A percentile compares a stretch with the other conserved stretches of the same genome.
These are phyloP conservation scores for Falco peregrinus DNA, from an alignment of 2,797 vertebrate genomes.

Conservation along the genomic window DNA sequence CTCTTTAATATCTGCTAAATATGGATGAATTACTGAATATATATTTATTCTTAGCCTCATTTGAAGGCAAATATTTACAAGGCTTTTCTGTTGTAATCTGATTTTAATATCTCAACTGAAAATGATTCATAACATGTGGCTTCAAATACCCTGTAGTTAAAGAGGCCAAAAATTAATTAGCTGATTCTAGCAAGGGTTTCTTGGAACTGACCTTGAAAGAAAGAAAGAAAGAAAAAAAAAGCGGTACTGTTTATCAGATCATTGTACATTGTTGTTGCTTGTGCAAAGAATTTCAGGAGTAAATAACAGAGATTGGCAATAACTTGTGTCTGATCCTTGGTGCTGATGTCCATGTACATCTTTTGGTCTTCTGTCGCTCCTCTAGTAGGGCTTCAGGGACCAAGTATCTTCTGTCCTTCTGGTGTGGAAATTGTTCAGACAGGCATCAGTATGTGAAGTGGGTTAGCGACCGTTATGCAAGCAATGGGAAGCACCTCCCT, in stretches of 20 bases:
- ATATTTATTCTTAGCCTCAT: slow-evolving; percentile 83
- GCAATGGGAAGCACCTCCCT: slow-evolving; percentile 23
- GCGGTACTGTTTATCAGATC: slow-evolving; percentile 65
- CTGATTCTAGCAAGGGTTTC: slow-evolving; percentile 75
- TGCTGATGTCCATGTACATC: neutral
- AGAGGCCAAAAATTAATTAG: slow-evolving; percentile 80
- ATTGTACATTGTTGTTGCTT: slow-evolving; percentile 65
- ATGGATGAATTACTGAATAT: slow-evolving; percentile 84
- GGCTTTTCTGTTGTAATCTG: slow-evolving; percentile 82
- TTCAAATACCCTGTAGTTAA: slow-evolving; percentile 77
- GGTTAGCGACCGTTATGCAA: neutral
- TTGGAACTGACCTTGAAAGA: slow-evolving; percentile 78
- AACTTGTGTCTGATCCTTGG: slow-evolving; percentile 32
- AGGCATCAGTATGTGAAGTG: neutral
- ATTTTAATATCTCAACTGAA: slow-evolving; percentile 84
- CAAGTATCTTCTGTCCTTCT: neutral
- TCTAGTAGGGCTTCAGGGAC: neutral
- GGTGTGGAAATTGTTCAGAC: neutral
- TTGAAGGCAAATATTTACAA: slow-evolving; percentile 84
- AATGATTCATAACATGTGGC: slow-evolving; percentile 77
- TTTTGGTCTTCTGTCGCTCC: neutral
- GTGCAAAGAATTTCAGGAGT: slow-evolving; percentile 56
- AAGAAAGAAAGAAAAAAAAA: neutral
- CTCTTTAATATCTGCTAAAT: slow-evolving; percentile 84
- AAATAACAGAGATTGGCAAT: slow-evolving; percentile 47